Evolutionary conservation across 2,113 vertebrate species (phyloP), one percentile per base, ranked within the genome.

Genomic region (Notothenia coriiceps): DNA sequence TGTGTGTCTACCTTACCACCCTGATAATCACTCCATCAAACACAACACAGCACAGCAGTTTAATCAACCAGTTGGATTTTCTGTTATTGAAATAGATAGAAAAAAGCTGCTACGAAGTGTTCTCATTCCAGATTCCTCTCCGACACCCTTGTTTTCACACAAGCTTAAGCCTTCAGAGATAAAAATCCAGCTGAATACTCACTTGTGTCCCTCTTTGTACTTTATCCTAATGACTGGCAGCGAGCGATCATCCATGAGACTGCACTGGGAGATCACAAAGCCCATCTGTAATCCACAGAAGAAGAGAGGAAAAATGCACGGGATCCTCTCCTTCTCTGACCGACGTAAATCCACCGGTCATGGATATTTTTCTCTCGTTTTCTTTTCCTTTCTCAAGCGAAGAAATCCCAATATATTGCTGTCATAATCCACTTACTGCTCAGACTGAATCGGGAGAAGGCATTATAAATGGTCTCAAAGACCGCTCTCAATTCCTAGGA

Each of bases 201-300:
- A 94, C 94, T 93, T 89, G 85, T 86, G 78, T 86, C 77, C 74
- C 69, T 88, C 77, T 84, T 87, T 90, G 87, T 81, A 91, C 88
- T 91, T 92, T 90, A 85, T 90, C 84, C 86, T 90, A 87, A 84
- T 85, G 80, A 88, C 75, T 73, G 87, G 87, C 82, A 82, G 87
- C 33, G 44, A 89, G 84, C 70, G 54, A 83, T 91, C 89, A 89
- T 92, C 90, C 88, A 89, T 87, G 86, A 93, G 84, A 85, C 84
- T 86, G 82, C 64, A 63, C 78, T 64, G 74, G 64, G 66, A 79
- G 85, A 89, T 84, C 82, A 79, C 85, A 86, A 88, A 93, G 88
- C 87, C 91, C 90, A 88, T 87, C 90, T 90, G 91, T 93, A 94
- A 95, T 95, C 95, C 94, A 93, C 88, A 73, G 54, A 57, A 86